Evolutionary conservation across 2,888 invertebrate genomes (phyloP).

Genomic region (Venustoraphidia nigricollis): DNA sequence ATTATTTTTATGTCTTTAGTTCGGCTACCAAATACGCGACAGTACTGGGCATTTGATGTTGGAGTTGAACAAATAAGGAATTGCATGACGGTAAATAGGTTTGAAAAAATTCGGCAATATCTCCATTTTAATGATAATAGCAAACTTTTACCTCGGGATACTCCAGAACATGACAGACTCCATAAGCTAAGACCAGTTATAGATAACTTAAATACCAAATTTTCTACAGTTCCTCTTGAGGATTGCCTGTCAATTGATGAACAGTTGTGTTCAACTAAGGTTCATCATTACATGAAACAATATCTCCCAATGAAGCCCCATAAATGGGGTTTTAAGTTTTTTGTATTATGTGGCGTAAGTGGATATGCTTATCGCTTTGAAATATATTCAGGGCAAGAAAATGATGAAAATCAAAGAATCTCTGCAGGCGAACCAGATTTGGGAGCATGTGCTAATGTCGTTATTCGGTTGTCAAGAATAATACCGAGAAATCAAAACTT

Average conservation of each 20-base stretch:
- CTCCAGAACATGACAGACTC: conserved; percentile 6
- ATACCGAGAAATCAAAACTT: conserved; percentile 4
- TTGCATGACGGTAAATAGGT: conserved; percentile 10
- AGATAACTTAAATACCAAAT: conserved; percentile 4
- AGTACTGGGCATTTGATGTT: conserved; percentile 9
- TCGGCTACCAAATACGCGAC: conserved; percentile 3
- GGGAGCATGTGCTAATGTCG: conserved; percentile 5
- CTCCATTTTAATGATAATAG: conserved; percentile 13
- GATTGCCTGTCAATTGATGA: conserved; percentile 9
- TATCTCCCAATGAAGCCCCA: conserved; percentile 11
- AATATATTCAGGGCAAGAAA: conserved; percentile 11
- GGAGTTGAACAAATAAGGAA: conserved; percentile 8
- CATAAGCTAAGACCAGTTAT: conserved; percentile 10
- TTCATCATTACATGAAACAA: conserved; percentile 7
- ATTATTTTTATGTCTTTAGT: conserved; percentile 10
- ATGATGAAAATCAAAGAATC: background rate
- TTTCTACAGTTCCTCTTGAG: conserved; percentile 8
- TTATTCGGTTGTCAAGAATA: conserved; percentile 1
- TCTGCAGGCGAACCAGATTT: conserved; percentile 7
- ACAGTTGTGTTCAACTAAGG: conserved; percentile 11
- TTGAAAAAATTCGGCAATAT: conserved; percentile 10
- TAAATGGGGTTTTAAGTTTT: conserved; percentile 13
- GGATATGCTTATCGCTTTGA: conserved; percentile 12
- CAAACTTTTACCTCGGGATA: background rate
- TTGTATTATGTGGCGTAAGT: conserved; percentile 9